Conservation (phyloP, 2,888 invertebrate species). For the Oxyteleia sp. region DNA sequence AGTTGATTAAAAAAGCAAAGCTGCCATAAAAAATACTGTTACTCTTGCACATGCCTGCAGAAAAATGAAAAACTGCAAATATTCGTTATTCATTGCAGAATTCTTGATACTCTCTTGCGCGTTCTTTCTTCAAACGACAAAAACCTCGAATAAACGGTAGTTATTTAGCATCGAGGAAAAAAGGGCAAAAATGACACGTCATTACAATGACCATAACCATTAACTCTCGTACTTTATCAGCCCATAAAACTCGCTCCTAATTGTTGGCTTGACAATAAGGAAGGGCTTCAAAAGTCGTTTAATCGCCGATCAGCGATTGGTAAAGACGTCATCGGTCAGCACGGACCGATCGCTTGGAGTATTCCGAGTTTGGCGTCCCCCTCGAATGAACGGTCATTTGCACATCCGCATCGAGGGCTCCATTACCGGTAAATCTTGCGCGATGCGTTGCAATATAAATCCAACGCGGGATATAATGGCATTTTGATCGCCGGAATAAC, state of each 20-base stretch:
- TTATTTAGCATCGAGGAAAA: slow-evolving; percentile 8
- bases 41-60: no score
- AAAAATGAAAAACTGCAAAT: no score
- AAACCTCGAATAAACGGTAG: slow-evolving; percentile 10
- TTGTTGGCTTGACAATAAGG: slow-evolving; percentile 75
- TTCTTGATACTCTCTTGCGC: no score
- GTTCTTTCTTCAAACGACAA: neutral
- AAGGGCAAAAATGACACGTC: slow-evolving; percentile 7
- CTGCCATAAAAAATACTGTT: no score
- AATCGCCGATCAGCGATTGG: slow-evolving; percentile 54
- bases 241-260: slow-evolving; percentile 78
- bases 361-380: slow-evolving; percentile 82
- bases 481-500: slow-evolving; percentile 80
- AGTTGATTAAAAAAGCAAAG: no score
- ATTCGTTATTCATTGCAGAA: no score
- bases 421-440: slow-evolving; percentile 83
- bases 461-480: slow-evolving; percentile 77
- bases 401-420: slow-evolving; percentile 81
- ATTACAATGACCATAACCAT: slow-evolving; percentile 45
- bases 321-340: slow-evolving; percentile 73
- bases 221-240: slow-evolving; percentile 77
- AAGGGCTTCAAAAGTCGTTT: slow-evolving; percentile 58
- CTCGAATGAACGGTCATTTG: slow-evolving; percentile 83
- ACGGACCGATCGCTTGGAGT: slow-evolving; percentile 43
- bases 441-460: slow-evolving; percentile 75